Base-by-base conservation (phyloP, 2,888 invertebrate species). In the Leptinotarsa tumamoca region DNA sequence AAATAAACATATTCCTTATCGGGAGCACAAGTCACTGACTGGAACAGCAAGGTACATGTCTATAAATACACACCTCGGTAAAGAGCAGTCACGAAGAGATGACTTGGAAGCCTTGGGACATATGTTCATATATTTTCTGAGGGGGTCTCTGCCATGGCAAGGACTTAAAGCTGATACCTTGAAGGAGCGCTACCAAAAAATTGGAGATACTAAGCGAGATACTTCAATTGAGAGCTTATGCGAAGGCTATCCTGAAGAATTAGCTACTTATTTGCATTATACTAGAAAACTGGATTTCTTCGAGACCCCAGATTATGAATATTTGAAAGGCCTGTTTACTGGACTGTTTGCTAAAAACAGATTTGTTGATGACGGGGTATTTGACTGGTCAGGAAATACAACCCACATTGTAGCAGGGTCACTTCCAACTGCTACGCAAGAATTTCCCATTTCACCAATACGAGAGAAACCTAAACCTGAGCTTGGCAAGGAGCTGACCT, bases 41-140 rank as follows among this genome's bases (percentile, higher is more conserved):
- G 99, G 99, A 86, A 99, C 99, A 83, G 99, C 99, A 85, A 94
- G 99, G 90, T 99, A 99, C 91, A 99, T 99, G 99, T 98, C 98
- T 90, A 99, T 99, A 91, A 99, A 99, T 90, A 99, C 99, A 89
- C 99, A 99, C 92, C 94, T 99, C 92, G 99, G 99, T 87, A 97
- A 98, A 93, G 99, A 99, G 91, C 99, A 99, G 93, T 98, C 98
- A 87, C 93, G 99, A 89, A 93, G 99, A 89, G 99, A 99, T 90
- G 99, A 99, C 91, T 92, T 99, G 89, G 99, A 99, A 91, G 99
- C 99, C 81, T 92, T 99, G 88, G 99, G 99, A 83, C 99, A 99
- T 91, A 99, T 99, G 99, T 99, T 99, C 92, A 98, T 99, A 98
- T 99, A 99, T 92, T 99, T 99, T 92, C 93, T 99, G 90, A 94